Evolutionary conservation across 2,888 invertebrate genomes (phyloP).

Genomic region (Eupithecia dodoneata): DNA sequence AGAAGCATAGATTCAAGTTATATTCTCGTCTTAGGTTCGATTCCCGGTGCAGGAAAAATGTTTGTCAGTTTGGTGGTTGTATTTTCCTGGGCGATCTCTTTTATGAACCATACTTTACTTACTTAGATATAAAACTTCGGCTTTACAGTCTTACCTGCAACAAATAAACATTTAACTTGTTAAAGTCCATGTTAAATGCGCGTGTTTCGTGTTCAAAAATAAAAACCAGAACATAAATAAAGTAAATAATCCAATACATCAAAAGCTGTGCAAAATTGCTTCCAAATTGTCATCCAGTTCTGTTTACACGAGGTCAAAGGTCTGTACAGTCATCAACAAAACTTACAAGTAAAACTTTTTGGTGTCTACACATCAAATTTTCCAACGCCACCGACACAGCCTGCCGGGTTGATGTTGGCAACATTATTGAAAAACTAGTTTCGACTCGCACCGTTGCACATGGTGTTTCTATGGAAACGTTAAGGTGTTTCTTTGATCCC

Average conservation of each 20-base stretch:
- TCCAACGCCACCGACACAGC: neutral
- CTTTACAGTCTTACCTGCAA: neutral
- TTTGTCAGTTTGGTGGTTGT: neutral
- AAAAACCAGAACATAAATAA: slow-evolving; percentile 9
- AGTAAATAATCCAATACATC: slow-evolving; percentile 25
- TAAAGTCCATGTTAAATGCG: neutral
- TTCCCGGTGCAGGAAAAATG: neutral
- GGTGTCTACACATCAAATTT: neutral
- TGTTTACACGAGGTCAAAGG: slow-evolving; percentile 28
- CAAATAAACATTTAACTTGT: neutral
- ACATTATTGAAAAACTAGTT: neutral
- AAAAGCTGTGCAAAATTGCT: slow-evolving; percentile 25
- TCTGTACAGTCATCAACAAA: slow-evolving; percentile 19
- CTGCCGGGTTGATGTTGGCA: neutral
- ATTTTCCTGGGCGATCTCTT: neutral
- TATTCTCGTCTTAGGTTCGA: neutral
- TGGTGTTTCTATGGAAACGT: too few species aligned
- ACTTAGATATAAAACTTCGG: neutral
- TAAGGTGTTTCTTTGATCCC: too few species aligned
- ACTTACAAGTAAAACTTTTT: neutral
- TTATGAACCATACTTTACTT: neutral
- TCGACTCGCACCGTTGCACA: too few species aligned
- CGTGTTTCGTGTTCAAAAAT: neutral
- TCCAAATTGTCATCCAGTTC: slow-evolving; percentile 23
- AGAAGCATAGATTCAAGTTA: too few species aligned